A percentile compares a stretch with the other conserved stretches of the same genome.
phyloP scores from a whole-genome alignment of 2,113 vertebrate species.

The Chionis minor region DNA sequence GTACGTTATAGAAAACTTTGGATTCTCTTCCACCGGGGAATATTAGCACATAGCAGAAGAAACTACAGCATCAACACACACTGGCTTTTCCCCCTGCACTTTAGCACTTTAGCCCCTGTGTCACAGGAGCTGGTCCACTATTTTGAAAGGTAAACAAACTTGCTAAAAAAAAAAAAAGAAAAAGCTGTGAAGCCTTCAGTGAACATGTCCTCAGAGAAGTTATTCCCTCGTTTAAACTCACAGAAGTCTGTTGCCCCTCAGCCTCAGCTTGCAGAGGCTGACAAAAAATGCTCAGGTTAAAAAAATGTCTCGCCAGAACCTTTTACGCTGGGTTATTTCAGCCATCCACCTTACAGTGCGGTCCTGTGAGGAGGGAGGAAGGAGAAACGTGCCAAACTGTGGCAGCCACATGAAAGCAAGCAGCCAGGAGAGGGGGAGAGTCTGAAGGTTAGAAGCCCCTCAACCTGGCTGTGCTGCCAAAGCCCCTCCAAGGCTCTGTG shows the following conservation, averaged over 20 bases:
- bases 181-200: too few relatives aligned
- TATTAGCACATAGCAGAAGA: too few relatives aligned
- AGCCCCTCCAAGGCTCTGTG: not conserved
- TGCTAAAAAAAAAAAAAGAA: too few relatives aligned
- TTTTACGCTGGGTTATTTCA: not conserved
- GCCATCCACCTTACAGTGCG: not conserved
- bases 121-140: too few relatives aligned
- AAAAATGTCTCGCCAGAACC: not conserved
- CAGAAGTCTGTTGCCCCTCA: not conserved
- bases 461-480: not conserved
- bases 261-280: not conserved
- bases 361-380: not conserved
- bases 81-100: too few relatives aligned
- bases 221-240: too few relatives aligned
- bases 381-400: not conserved
- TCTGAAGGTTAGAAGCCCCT: not conserved
- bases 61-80: too few relatives aligned
- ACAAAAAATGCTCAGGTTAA: not conserved
- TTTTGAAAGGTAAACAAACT: too few relatives aligned
- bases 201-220: too few relatives aligned
- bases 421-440: not conserved
- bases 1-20: not conserved
- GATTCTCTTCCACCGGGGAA: not conserved
- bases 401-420: not conserved
- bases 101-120: too few relatives aligned